These are phyloP conservation scores for Athrips mouffetella DNA, from an alignment of 2,888 invertebrate species.

Conservation along the genomic window DNA sequence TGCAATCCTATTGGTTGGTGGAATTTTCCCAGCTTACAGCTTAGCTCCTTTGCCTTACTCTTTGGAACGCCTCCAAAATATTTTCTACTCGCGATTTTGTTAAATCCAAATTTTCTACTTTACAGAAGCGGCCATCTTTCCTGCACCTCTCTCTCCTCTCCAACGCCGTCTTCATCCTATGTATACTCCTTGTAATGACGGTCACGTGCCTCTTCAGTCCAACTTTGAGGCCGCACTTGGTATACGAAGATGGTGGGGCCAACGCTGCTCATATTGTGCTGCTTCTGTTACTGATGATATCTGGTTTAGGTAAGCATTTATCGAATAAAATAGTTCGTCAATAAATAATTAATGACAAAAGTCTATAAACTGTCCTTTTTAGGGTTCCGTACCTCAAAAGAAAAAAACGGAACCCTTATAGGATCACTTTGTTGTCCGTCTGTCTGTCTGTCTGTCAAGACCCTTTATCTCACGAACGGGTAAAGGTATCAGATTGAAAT, in stretches of 20 bases:
- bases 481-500: too few species aligned
- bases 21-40: too few species aligned
- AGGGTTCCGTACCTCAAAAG: too few species aligned
- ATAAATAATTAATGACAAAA: too few species aligned
- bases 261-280: conserved; percentile 35
- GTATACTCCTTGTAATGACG: conserved; percentile 60
- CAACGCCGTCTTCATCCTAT: conserved; percentile 66
- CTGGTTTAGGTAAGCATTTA: not conserved
- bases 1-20: too few species aligned
- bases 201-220: conserved; percentile 62
- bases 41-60: too few species aligned
- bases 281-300: conserved; percentile 33
- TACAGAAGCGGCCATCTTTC: conserved; percentile 56
- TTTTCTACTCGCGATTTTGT: not conserved
- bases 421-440: too few species aligned
- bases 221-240: conserved; percentile 25
- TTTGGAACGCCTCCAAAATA: not conserved
- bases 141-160: conserved; percentile 59
- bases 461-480: too few species aligned
- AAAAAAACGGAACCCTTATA: too few species aligned
- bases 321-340: too few species aligned
- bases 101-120: not conserved
- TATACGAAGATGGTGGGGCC: not conserved
- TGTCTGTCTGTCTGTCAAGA: too few species aligned
- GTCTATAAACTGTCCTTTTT: too few species aligned